Base-by-base conservation (phyloP, 2,113 vertebrate genomes). In the Lichenostomus cassidix region DNA sequence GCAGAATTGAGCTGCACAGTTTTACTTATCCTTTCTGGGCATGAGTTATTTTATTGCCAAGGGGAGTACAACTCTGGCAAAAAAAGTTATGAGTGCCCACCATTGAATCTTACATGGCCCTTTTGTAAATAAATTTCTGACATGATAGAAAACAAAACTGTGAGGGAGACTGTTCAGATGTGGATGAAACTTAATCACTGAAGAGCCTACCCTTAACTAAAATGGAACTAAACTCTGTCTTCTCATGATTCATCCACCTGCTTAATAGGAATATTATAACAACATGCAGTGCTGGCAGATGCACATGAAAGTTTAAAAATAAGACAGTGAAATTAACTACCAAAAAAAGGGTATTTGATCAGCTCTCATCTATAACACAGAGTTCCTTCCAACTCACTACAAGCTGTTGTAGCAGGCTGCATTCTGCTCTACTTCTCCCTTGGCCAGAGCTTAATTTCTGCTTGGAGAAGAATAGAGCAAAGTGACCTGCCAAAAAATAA, bases 371-470 rank as follows among this genome's bases (percentile, higher is more conserved):
- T 94, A 90, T 96, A 96, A 96, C 94, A 93, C n/a, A 75, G 88
- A 94, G 92, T 96, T 96, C 95, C 86, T 97, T 97, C 93, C 93
- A 96, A 86, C 76, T 96, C 90, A 89, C 94, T 93, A 83, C 96
- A 97, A 97, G 93, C 95, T 97, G 94, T 96, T 96, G 90, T 56
- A 93, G 71, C 90, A 96, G 85, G 93, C 85, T 95, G 82, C 90
- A 90, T 97, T 97, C 94, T 96, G 95, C 93, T 97, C 71, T 75
- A 52, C 56, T 90, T 92, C 64, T 96, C 52, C 52, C 85, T 96
- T 3, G 94, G 92, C 93, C 94, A 95, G 69, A 88, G 64, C 86
- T 92, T 96, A 92, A 95, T 97, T 93, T 97, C 95, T 94, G 22
- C 83, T 96, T 92, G 85, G 80, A 95, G 92, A 96, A 96, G 94